Percentiles rank a stretch among this genome's conserved stretches.
phyloP scores from a whole-genome alignment of 1,140 invertebrate species.

The Drosophila pachea region DNA sequence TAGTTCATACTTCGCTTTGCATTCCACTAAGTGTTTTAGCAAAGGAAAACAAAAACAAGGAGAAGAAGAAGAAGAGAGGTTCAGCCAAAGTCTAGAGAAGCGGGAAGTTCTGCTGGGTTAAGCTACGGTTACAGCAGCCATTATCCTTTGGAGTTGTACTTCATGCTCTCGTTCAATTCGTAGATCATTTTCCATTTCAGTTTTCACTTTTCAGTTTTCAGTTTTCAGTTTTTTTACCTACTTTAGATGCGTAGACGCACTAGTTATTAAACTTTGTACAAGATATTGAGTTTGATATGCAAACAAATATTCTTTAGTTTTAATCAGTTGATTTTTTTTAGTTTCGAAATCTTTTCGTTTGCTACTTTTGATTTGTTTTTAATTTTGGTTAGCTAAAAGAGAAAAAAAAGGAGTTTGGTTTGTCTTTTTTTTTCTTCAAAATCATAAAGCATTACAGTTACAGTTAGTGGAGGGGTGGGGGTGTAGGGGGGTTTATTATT shows the following conservation, averaged over 20 bases:
- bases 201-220: conserved; percentile 11
- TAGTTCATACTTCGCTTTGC: conserved; percentile 9
- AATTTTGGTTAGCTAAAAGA: conserved; percentile 65
- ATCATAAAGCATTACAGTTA: conserved; percentile 55
- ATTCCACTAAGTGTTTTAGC: conserved; percentile 11
- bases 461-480: conserved; percentile 43
- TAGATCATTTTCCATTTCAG: conserved; percentile 1
- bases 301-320: conserved; percentile 29
- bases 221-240: conserved; percentile 55
- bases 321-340: conserved; percentile 42
- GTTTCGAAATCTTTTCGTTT: conserved; percentile 51
- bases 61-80: conserved; percentile 54
- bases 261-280: conserved; percentile 63
- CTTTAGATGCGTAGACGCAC: conserved; percentile 54
- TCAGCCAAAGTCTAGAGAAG: conserved; percentile 71
- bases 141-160: conserved; percentile 51
- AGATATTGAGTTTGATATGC: conserved; percentile 52
- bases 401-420: conserved; percentile 52
- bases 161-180: conserved; percentile 56
- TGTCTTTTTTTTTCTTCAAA: conserved; percentile 43
- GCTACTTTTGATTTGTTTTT: conserved; percentile 58
- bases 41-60: too few relatives aligned
- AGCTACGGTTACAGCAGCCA: conserved; percentile 40
- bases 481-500: conserved; percentile 29
- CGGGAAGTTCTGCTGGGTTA: conserved; percentile 29